Evolutionary conservation across 1,140 invertebrate species (phyloP), one percentile per base, ranked within the genome.

Genomic region (Myzus persicae): DNA sequence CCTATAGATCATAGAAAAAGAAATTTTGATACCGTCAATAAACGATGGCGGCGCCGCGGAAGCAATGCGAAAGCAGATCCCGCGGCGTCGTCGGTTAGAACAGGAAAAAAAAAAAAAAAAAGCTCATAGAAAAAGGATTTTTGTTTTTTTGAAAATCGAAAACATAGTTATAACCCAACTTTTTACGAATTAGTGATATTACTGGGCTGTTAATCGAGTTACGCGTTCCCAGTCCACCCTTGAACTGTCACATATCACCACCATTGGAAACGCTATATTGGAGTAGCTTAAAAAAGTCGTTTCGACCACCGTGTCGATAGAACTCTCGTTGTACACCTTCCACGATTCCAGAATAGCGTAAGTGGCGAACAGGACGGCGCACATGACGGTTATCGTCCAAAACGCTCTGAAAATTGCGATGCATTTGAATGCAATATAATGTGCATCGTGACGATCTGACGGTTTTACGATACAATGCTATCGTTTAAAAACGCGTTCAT

Each of bases 181-280:
- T 46, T n/a, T 14, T 14, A 4, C 11, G 20, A n/a, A 67, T 67
- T 14, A 67, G 31, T 81, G 76, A 81, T 22, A 38, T 94, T 81
- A 93, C 93, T 14, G 54, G 42, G 81, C 18, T 0, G 93, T 93
- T 38, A 94, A 84, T 24, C 38, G 8, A 2, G 2, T n/a, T 8
- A 94, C 94, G 44, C 94, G 94, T 40, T 90, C 67, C 94, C 94
- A 94, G 38, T 94, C 94, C n/a, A 94, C 94, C 46, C 94, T 90
- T 81, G 94, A 94, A 48, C 90, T 85, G 67, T 94, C 94, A 87
- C 95, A 95, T 42, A 95, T 94, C 9, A 94, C 94, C n/a, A 95
- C 93, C 48, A 94, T 94, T 26, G 95, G 95, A 89, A 95, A 95
- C 7, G 94, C 94, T 11, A 95, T 87, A 26, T 94, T 91, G 26